Base-by-base conservation (phyloP, 1,140 invertebrate genomes). In the Pseudachorutes palmiensis region DNA sequence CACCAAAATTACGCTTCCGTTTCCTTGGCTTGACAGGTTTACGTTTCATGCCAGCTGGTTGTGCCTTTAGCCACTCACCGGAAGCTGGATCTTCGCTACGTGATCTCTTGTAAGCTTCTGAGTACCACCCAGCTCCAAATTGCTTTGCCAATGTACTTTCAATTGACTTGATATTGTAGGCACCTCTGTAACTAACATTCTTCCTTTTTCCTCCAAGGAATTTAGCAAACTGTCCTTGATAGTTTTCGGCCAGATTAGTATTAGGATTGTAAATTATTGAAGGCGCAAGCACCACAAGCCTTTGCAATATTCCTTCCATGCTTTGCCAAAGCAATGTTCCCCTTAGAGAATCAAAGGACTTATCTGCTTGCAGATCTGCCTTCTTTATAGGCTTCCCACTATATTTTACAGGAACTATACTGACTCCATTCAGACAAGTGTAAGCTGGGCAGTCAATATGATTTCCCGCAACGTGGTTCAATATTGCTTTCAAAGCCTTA, bases 171-270 rank as follows among this genome's bases (percentile, higher is more conserved):
- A 16, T 22, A 29, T 66, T 58, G 58, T 79, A 80, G 0, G 66
- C 71, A 0, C 68, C 63, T 58, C 68, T 70, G 3, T 59, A 45
- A 1, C 71, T 59, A 62, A 66, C 77, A 74, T 78, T 76, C 30
- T 75, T 70, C 64, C 76, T 51, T 73, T 80, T 81, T 16, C 77
- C 79, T 57, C 75, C 73, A 31, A 76, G 72, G 63, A 67, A 72
- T 70, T 80, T 79, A 5, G 62, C 63, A 12, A 78, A 58, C 12
- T 75, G 71, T 5, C 68, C 62, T 69, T 79, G 77, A 72, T 75
- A 80, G n/a, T 51, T 29, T 75, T 81, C 80, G 5, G 75, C 76
- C 26, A 64, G 29, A 70, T 81, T 81, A 58, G 76, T 81, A 31
- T 76, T 78, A 24, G 22, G 12, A 2, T 28, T 41, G 0, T 72